Base-by-base conservation (phyloP, 23 tunicate species). In the Trididemnum nubilum region DNA sequence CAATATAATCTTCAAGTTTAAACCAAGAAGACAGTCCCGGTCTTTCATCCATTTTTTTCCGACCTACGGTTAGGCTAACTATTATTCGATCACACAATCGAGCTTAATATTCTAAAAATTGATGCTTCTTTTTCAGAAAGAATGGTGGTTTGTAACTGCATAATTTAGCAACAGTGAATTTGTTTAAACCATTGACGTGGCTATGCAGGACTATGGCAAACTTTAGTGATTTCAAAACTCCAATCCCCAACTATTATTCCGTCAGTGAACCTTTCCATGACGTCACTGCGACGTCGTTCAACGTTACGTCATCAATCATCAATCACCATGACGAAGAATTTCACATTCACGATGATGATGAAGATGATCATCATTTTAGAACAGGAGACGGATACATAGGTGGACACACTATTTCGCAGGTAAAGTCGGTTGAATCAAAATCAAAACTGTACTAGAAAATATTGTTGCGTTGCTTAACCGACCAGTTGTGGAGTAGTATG, bases 351-450 rank as follows among this genome's bases (percentile, higher is more conserved):
- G 57, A 18, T 49, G 57, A 49, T 9, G 12, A 9, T 49, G 57
- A 82, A 30, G 60, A 82, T 4, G 86, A 40, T 0, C 2, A 75
- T 28, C n/a, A 61, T 28, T 58, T 64, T 0, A 40, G 36, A 31
- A 35, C 34, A 25, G 70, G 60, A 51, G 72, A 83, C 24, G 69
- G 33, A 0, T 57, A 74, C 1, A 80, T 29, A 0, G 54, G 71
- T 32, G 72, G 61, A 1, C 72, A 71, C n/a, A 23, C 67, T 21
- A 83, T 44, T 23, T 71, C 54, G 7, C 79, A 37, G 49, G 87
- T 54, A 0, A 74, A 35, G 29, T 44, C 24, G 23, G 24, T 49
- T 49, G 12, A n/a, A n/a, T n/a, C n/a, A n/a, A n/a, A n/a, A n/a
- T n/a, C n/a, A n/a, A n/a, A n/a, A n/a, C n/a, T n/a, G n/a, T n/a